A percentile compares a stretch with the other conserved stretches of the same genome.
phyloP scores from a whole-genome alignment of 1,140 invertebrate genomes.

The Pseudomyrmex flavicornis region DNA sequence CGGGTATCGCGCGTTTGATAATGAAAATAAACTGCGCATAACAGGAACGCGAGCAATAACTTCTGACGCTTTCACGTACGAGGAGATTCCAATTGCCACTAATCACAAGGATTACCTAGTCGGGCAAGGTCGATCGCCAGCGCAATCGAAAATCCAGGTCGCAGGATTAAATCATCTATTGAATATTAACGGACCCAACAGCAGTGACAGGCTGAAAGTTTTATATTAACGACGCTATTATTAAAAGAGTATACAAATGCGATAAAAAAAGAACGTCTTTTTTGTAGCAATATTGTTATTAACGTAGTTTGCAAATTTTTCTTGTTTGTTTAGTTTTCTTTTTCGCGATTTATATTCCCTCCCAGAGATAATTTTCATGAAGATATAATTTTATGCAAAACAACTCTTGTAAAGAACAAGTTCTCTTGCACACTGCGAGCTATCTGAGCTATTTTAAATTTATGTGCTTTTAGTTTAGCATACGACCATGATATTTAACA shows the following conservation, averaged over 20 bases:
- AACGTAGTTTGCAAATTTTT: no score
- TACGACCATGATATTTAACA: neutral
- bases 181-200: slow-evolving; percentile 18
- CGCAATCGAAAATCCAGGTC: slow-evolving; percentile 27
- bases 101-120: slow-evolving; percentile 37
- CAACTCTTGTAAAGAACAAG: neutral
- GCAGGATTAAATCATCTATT: slow-evolving; percentile 46
- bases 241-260: neutral
- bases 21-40: slow-evolving; percentile 57
- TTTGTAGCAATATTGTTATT: slow-evolving; percentile 13
- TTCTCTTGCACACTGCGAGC: no score
- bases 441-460: no score
- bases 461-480: no score
- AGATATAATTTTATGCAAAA: neutral
- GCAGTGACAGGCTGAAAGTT: neutral
- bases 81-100: slow-evolving; percentile 35
- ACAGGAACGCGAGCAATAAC: slow-evolving; percentile 39
- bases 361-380: neutral
- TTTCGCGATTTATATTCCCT: no score
- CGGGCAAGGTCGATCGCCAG: slow-evolving; percentile 39
- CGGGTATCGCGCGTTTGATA: slow-evolving; percentile 7
- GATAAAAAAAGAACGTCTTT: neutral
- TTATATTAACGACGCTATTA: neutral
- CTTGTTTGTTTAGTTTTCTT: no score
- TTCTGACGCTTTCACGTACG: slow-evolving; percentile 33